Base-by-base conservation (phyloP, 2,888 invertebrate species). In the Nysson spinosus region DNA sequence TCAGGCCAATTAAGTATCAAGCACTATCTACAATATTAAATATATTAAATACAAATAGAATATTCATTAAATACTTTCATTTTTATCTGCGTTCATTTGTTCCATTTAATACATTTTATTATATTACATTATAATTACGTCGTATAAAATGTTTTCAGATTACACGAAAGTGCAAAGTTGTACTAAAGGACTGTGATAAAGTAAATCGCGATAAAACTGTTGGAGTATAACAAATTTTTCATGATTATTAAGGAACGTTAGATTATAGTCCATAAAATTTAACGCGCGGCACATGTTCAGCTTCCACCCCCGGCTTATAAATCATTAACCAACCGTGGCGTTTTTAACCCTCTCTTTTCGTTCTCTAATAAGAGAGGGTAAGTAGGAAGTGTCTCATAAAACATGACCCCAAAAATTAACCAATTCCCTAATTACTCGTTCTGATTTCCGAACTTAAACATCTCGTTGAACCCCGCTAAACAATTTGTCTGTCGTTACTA, bases 331-430 rank as follows among this genome's bases (percentile, higher is more conserved):
- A 40, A 60, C 66, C 51, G 62, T 28, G 5, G 46, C 42, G 49
- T 74, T 72, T 79, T 78, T 74, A 66, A 69, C 75, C 69, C 69
- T 77, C 72, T 78, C 67, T 56, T 73, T 75, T 47, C 66, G 62
- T 64, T 72, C 51, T 63, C 44, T 37, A 56, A 55, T 51, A 65
- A 64, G 58, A 56, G 62, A 51, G 50, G 63, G 66, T 60, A 54
- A 57, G 61, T 61, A 58, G 67, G 58, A 69, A 55, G 52, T 61
- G 69, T 62, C 69, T 64, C 72, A 75, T 84, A 80, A 85, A 85
- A 83, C 83, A 85, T 81, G 80, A 76, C 78, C 78, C 79, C 78
- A 80, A n/a, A 82, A 85, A 85, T 85, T 83, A 85, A 85, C 85
- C 80, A 77, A 84, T 84, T 83, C 78, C 81, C 82, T 84, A 83